Conservation (phyloP, 2,797 vertebrate species). For the Falco concolor region DNA sequence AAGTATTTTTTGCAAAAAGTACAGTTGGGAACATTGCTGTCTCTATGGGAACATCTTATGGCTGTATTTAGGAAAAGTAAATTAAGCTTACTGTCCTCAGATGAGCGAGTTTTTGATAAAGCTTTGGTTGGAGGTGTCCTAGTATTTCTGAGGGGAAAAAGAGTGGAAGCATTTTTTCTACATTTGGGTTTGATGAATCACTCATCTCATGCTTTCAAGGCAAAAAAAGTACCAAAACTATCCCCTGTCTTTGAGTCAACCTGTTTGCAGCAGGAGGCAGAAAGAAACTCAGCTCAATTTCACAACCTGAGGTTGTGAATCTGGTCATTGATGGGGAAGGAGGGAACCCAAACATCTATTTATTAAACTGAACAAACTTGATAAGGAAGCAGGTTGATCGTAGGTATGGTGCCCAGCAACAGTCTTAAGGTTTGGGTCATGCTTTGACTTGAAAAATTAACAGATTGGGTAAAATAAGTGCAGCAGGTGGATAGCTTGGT, state of each 20-base stretch:
- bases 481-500: background rate
- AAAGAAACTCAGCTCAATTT: background rate
- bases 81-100: background rate
- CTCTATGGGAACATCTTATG: slow-evolving; percentile 28
- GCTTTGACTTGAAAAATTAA: background rate
- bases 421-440: background rate
- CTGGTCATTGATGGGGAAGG: fast-evolving
- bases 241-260: background rate
- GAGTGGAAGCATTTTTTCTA: background rate
- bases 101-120: background rate
- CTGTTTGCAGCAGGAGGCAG: background rate
- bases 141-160: background rate
- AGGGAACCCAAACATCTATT: background rate
- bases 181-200: background rate
- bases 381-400: fast-evolving
- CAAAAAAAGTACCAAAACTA: background rate
- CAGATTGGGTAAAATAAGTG: background rate
- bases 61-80: slow-evolving; percentile 33
- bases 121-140: background rate
- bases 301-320: background rate
- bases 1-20: slow-evolving; percentile 10
- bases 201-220: background rate
- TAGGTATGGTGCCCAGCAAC: fast-evolving
- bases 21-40: background rate
- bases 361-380: background rate